Conservation (phyloP, 2,797 vertebrate genomes). For the Gymnothorax javanicus region DNA sequence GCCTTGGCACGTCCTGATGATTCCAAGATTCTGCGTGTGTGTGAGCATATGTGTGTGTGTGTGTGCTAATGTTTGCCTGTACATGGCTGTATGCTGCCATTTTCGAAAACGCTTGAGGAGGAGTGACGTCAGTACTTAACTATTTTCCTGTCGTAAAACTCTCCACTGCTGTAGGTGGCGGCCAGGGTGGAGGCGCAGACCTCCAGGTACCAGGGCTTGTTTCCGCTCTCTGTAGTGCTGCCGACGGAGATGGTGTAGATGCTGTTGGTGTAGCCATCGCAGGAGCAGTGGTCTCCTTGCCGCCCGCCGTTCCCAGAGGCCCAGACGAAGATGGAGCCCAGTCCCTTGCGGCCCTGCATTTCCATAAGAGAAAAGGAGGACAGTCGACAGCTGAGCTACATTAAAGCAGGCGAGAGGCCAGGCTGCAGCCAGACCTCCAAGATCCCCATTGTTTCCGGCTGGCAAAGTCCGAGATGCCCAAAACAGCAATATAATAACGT, state of each 20-base stretch:
- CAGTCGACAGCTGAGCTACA: not conserved
- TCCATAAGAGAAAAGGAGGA: not conserved
- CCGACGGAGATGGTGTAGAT: slow-evolving; percentile 87
- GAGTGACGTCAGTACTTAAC: slow-evolving; percentile 52
- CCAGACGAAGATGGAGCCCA: slow-evolving; percentile 89
- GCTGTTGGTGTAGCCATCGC: slow-evolving; percentile 87
- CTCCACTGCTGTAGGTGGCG: slow-evolving; percentile 86
- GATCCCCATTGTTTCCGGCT: slow-evolving; percentile 6
- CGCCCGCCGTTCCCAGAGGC: slow-evolving; percentile 85
- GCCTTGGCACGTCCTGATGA: slow-evolving; percentile 33
- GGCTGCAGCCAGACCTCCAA: not conserved
- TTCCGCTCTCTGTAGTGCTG: slow-evolving; percentile 78
- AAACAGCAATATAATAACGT: not conserved
- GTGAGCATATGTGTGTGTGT: slow-evolving; percentile 3
- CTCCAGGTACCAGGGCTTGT: slow-evolving; percentile 83
- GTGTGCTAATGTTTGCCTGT: not conserved
- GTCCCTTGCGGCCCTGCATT: slow-evolving; percentile 83
- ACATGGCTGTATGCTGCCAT: no score
- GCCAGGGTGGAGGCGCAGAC: slow-evolving; percentile 84
- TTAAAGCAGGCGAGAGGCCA: slow-evolving; percentile 11
- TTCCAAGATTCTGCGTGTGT: slow-evolving; percentile 27
- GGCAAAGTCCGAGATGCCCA: slow-evolving; percentile 4
- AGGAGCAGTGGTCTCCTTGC: slow-evolving; percentile 85
- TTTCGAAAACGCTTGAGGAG: not conserved
- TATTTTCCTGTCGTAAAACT: slow-evolving; percentile 69